Evolutionary conservation across 2,888 invertebrate species (phyloP).

Genomic region (Elegia similella): DNA sequence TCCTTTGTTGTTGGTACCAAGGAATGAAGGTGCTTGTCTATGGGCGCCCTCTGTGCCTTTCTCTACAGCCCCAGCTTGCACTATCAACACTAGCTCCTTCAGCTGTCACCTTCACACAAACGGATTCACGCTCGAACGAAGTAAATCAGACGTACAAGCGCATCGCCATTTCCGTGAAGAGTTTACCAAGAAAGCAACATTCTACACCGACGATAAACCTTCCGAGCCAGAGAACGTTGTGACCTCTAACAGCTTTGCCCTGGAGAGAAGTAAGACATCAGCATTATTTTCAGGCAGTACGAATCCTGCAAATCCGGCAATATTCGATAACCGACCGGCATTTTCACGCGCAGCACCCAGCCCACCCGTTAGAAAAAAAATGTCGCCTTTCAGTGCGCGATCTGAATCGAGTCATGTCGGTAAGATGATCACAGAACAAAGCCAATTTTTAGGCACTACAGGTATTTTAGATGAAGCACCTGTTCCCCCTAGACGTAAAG

Average conservation of each 20-base stretch:
- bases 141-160: slow-evolving; percentile 71
- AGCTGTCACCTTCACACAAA: slow-evolving; percentile 73
- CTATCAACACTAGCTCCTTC: slow-evolving; percentile 65
- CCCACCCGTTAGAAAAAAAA: slow-evolving; percentile 66
- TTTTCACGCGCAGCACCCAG: slow-evolving; percentile 72
- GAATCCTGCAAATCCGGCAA: slow-evolving; percentile 53
- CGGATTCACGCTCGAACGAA: slow-evolving; percentile 68
- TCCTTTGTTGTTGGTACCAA: slow-evolving; percentile 82
- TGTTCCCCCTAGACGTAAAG: slow-evolving; percentile 64
- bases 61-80: slow-evolving; percentile 67
- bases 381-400: slow-evolving; percentile 52
- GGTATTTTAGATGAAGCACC: slow-evolving; percentile 63
- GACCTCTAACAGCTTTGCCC: slow-evolving; percentile 42
- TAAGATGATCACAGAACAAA: slow-evolving; percentile 49
- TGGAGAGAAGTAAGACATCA: slow-evolving; percentile 72
- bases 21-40: slow-evolving; percentile 81
- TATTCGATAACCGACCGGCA: slow-evolving; percentile 66
- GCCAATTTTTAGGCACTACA: slow-evolving; percentile 50
- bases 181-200: slow-evolving; percentile 55
- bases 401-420: slow-evolving; percentile 45
- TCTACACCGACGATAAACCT: slow-evolving; percentile 54
- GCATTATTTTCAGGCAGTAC: slow-evolving; percentile 48
- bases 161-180: slow-evolving; percentile 51
- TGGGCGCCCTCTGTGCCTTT: slow-evolving; percentile 74
- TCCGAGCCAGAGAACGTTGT: slow-evolving; percentile 35